Base-by-base conservation (phyloP, 2,888 invertebrate species). In the Troglohyphantes excavatus region DNA sequence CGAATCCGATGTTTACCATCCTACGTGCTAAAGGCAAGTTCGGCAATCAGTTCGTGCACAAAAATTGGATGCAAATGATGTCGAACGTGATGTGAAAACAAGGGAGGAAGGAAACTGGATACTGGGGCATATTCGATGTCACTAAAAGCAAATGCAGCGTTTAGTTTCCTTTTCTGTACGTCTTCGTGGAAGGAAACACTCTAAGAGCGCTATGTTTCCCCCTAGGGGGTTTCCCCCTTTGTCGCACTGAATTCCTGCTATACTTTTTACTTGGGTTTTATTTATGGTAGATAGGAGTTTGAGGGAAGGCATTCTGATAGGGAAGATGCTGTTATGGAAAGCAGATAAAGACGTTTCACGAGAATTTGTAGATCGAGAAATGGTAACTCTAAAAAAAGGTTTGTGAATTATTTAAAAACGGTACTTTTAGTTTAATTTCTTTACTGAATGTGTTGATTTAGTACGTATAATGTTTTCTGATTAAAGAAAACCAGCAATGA, bases 101-200 rank as follows among this genome's bases (percentile, higher is more conserved):
- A 59, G 84, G 39, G 21, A 53, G 68, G 76, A 67, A 70, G 76
- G 46, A 53, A 84, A 75, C 43, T n/a, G 46, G 67, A 65, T 39
- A 76, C 61, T 72, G 59, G 59, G 61, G 23, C 26, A 72, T 39
- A 72, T 27, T 82, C 46, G 63, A 39, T 39, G 70, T 27, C 75
- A 67, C 84, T 85, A 85, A 85, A 76, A 85, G 84, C 59, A 85
- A 75, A 85, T 68, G 84, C 29, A 85, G 76, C 39, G 82, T 82
- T 72, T 72, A 72, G 82, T 82, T 76, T 83, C 73, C 43, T 78
- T 59, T 26, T 2, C 19, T 61, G 33, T 61, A 46, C 59, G 39
- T 72, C 70, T 21, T 53, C n/a, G 13, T 53, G 53, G 53, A 26
- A 61, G 43, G 23, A 26, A 27, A n/a, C 19, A 6, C 59, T 23